A percentile compares a stretch with the other conserved stretches of the same genome.
These are phyloP conservation scores for Nymphalis io DNA, from an alignment of 1,140 invertebrate species.

Conservation along the genomic window DNA sequence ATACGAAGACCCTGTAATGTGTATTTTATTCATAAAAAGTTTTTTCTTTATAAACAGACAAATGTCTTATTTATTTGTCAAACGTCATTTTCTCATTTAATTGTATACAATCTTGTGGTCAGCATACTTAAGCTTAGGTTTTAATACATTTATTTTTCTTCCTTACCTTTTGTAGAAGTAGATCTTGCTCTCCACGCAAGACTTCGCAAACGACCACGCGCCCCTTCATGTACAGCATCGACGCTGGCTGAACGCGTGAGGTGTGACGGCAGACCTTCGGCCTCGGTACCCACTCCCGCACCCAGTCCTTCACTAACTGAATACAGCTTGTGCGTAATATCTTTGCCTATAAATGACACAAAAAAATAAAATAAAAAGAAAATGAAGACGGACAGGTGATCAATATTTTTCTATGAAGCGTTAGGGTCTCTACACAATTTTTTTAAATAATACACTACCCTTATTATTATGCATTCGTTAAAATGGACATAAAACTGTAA, in stretches of 20 bases:
- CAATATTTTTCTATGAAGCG: too few species aligned
- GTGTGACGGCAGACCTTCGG: slow-evolving; percentile 67
- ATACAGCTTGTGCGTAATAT: slow-evolving; percentile 92
- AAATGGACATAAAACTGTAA: too few species aligned
- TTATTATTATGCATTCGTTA: too few species aligned
- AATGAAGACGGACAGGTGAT: background rate
- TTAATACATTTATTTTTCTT: background rate
- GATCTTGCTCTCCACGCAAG: slow-evolving; percentile 82
- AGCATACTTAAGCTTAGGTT: too few species aligned
- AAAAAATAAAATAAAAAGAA: background rate
- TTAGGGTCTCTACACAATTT: too few species aligned
- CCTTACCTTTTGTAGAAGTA: slow-evolving; percentile 62
- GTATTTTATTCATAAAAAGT: background rate
- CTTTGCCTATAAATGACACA: slow-evolving; percentile 83
- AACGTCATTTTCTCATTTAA: too few species aligned
- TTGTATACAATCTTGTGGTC: too few species aligned
- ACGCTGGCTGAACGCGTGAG: slow-evolving; percentile 86
- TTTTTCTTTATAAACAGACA: too few species aligned
- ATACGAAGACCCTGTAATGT: slow-evolving; percentile 69
- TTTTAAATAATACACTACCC: too few species aligned
- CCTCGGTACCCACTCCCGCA: slow-evolving; percentile 75
- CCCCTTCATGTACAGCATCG: slow-evolving; percentile 89
- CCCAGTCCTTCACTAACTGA: slow-evolving; percentile 86
- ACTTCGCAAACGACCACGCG: slow-evolving; percentile 86
- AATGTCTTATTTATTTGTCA: too few species aligned